Conservation (phyloP, 2,888 invertebrate genomes). For the Branchellion lobata region DNA sequence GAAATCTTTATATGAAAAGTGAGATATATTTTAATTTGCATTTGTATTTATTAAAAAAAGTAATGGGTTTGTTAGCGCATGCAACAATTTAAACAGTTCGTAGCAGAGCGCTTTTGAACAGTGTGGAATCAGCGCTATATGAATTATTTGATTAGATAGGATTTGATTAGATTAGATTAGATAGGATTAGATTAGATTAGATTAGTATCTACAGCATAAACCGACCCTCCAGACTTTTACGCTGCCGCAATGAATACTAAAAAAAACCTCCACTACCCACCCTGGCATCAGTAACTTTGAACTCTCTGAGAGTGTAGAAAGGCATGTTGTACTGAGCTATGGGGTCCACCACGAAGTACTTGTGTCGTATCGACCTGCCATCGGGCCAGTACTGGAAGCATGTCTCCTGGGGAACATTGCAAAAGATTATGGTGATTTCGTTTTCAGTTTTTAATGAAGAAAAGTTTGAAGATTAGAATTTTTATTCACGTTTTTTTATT, state of each 20-base stretch:
- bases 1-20: background rate
- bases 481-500: background rate
- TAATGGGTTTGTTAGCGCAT: background rate
- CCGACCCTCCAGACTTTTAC: too few species aligned
- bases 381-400: slow-evolving; percentile 95
- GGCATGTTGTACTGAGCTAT: slow-evolving; percentile 42
- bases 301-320: slow-evolving; percentile 36
- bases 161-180: too few species aligned
- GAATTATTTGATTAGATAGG: too few species aligned
- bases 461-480: background rate
- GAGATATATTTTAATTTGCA: background rate
- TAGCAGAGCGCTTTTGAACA: too few species aligned
- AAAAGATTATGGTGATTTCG: too few species aligned
- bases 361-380: slow-evolving; percentile 84
- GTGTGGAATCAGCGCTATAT: too few species aligned
- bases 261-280: too few species aligned
- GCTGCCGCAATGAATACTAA: too few species aligned
- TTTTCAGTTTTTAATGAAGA: background rate
- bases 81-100: too few species aligned
- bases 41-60: background rate
- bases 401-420: background rate
- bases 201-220: too few species aligned
- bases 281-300: slow-evolving; percentile 41
- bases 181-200: too few species aligned
- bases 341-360: slow-evolving; percentile 59